These are phyloP conservation scores for Zaprionus davidi DNA, from an alignment of 1,140 invertebrate genomes.

Conservation along the genomic window DNA sequence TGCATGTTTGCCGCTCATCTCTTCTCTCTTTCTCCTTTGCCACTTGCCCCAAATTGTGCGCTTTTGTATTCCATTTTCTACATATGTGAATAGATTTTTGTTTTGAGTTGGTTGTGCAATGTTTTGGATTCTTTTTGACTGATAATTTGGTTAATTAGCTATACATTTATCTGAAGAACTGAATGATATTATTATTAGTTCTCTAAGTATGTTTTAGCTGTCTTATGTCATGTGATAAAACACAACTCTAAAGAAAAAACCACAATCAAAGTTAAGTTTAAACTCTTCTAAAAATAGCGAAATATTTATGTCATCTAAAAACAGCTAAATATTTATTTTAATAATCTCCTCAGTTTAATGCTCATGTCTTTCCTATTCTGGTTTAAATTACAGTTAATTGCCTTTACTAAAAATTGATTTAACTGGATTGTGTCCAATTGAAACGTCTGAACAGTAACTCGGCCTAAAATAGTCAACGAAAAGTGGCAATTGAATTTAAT, in stretches of 20 bases:
- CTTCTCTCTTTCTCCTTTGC: constrained; percentile 5
- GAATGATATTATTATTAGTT: too few relatives aligned
- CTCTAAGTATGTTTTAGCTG: too few relatives aligned
- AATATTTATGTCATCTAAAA: not conserved
- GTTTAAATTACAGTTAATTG: constrained; percentile 5
- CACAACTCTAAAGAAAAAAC: too few relatives aligned
- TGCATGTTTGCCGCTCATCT: constrained; percentile 45
- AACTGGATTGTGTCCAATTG: constrained; percentile 11
- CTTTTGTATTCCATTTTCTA: constrained; percentile 10
- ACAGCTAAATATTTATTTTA: not conserved
- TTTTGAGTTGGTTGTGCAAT: not conserved
- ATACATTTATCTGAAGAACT: not conserved
- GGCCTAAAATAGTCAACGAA: constrained; percentile 41
- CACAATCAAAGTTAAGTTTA: too few relatives aligned
- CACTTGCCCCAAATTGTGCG: constrained; percentile 48
- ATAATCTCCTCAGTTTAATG: not conserved
- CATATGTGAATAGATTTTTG: not conserved
- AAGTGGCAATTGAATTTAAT: constrained; percentile 61
- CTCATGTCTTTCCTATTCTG: not conserved
- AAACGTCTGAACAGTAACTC: not conserved
- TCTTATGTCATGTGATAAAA: too few relatives aligned
- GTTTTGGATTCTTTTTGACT: not conserved
- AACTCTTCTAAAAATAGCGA: not conserved
- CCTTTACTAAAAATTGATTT: constrained; percentile 12
- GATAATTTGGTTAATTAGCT: not conserved